Conservation (phyloP, 2,797 vertebrate species). For the Sitta carolinensis region DNA sequence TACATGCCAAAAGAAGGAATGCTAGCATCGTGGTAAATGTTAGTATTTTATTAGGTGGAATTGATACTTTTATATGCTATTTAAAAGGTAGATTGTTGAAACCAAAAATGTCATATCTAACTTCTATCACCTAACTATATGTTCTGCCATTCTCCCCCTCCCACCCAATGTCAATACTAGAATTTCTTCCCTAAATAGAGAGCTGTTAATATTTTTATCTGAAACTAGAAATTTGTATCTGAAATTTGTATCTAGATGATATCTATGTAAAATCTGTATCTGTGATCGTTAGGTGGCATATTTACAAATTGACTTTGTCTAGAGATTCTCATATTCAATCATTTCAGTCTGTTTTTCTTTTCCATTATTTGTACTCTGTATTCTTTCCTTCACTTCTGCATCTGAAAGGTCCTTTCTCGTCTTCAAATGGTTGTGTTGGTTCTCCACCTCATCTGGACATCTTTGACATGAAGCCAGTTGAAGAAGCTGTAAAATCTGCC, state of each 20-base stretch:
- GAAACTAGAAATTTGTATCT: background rate
- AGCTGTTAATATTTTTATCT: background rate
- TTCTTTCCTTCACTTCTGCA: conserved; percentile 57
- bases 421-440: conserved; percentile 75
- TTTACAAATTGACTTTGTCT: background rate
- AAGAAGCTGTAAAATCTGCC: conserved; percentile 75
- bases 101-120: background rate
- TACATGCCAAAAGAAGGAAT: background rate
- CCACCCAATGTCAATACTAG: background rate
- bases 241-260: background rate
- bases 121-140: background rate
- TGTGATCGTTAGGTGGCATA: background rate
- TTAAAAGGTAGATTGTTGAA: background rate
- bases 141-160: background rate
- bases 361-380: conserved; percentile 49
- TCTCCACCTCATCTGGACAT: conserved; percentile 76
- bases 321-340: background rate
- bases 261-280: background rate
- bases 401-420: conserved; percentile 73
- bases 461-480: conserved; percentile 79
- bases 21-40: background rate
- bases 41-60: background rate
- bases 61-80: background rate
- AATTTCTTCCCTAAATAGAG: background rate
- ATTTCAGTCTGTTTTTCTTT: conserved; percentile 36